Conservation (phyloP, 2,113 vertebrate genomes). For the Scortum barcoo region DNA sequence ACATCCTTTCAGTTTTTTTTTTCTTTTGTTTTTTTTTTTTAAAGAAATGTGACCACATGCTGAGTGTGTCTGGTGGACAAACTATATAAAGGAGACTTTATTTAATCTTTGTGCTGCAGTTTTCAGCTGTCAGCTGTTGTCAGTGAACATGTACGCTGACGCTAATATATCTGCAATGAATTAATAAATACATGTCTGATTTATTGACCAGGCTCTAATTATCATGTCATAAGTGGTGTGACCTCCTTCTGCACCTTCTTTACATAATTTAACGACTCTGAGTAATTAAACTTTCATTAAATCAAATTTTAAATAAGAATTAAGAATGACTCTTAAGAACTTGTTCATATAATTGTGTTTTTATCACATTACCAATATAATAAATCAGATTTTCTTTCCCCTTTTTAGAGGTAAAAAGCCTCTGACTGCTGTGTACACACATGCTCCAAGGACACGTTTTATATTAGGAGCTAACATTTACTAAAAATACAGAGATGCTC, state of each 20-base stretch:
- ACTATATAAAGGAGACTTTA: background rate
- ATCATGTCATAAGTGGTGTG: too few relatives aligned
- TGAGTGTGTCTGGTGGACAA: background rate
- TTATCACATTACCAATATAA: background rate
- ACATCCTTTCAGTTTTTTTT: too few relatives aligned
- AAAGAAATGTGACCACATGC: too few relatives aligned
- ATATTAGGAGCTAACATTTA: slow-evolving; percentile 15
- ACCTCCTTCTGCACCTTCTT: too few relatives aligned
- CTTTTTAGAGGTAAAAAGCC: background rate
- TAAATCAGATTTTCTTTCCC: background rate
- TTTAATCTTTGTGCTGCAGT: too few relatives aligned
- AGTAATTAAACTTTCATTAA: background rate
- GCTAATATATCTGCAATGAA: too few relatives aligned
- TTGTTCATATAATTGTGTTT: background rate
- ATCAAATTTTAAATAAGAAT: background rate
- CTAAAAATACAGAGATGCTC: slow-evolving; percentile 14
- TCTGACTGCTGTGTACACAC: background rate
- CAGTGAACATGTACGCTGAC: too few relatives aligned
- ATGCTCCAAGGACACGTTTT: background rate
- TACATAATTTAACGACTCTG: too few relatives aligned
- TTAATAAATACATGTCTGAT: too few relatives aligned
- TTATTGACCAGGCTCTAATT: too few relatives aligned
- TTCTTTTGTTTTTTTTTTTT: too few relatives aligned
- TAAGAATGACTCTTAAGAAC: background rate
- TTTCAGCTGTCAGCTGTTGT: too few relatives aligned